These are phyloP conservation scores for Arctopsyche grandis DNA, from an alignment of 1,140 invertebrate species.

Conservation along the genomic window DNA sequence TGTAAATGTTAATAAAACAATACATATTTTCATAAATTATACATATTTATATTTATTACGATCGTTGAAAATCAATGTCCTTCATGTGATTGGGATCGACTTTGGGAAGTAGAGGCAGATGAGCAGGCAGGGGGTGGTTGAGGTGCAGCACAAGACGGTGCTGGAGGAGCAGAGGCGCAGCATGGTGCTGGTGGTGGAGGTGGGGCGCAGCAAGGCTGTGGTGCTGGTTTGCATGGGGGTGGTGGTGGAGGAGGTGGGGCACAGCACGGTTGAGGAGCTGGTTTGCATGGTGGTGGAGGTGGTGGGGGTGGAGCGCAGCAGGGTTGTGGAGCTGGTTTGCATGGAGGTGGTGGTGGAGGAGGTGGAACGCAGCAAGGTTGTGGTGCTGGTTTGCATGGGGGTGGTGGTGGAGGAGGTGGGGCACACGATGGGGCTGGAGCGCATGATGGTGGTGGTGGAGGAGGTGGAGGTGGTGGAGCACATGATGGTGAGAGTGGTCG, in stretches of 20 bases:
- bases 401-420: neutral
- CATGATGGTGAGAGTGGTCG: no score
- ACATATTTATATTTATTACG: no score
- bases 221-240: neutral
- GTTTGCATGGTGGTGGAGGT: neutral
- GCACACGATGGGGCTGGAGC: neutral
- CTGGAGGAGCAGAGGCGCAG: no score
- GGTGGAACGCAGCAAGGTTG: no score
- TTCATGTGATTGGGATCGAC: neutral
- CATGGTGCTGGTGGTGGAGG: conserved; percentile 3
- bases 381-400: no score
- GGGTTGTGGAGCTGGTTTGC: no score
- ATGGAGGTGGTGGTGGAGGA: no score
- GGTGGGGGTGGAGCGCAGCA: no score
- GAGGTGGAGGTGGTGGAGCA: neutral
- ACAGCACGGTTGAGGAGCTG: neutral
- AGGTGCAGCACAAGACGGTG: neutral
- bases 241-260: neutral
- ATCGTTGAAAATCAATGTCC: neutral
- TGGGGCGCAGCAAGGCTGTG: neutral
- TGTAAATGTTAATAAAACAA: no score
- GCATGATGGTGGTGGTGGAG: neutral
- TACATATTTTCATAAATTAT: neutral
- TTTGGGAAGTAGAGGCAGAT: neutral
- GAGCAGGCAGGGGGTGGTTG: no score